phyloP scores from a whole-genome alignment of 2,888 invertebrate species.

The Falcaria lacertinaria region DNA sequence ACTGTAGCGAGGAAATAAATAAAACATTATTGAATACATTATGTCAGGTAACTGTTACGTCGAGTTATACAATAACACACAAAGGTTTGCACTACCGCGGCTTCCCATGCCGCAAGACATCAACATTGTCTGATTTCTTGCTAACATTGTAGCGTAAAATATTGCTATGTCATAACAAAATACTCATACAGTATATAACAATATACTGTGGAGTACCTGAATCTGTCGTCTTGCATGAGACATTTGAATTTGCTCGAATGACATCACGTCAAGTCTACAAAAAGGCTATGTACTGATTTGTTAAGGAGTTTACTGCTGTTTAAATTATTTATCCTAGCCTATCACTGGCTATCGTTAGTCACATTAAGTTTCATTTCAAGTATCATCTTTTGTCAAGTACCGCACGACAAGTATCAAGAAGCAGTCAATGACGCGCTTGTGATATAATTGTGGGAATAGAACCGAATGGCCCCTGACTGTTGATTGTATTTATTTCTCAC shows the following conservation, averaged over 20 bases:
- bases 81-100: constrained; percentile 57
- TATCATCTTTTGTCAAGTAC: background rate
- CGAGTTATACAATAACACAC: constrained; percentile 51
- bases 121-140: constrained; percentile 57
- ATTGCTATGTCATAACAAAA: constrained; percentile 11
- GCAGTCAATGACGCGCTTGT: background rate
- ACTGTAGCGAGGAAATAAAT: background rate
- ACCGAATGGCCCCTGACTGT: constrained; percentile 12
- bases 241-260: background rate
- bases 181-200: no score
- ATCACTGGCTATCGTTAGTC: no score
- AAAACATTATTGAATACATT: constrained; percentile 13
- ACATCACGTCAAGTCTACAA: background rate
- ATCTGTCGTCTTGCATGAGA: constrained; percentile 4
- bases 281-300: no score
- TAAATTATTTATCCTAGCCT: no score
- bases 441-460: constrained; percentile 8
- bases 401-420: background rate
- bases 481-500: constrained; percentile 52
- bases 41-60: constrained; percentile 39
- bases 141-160: constrained; percentile 5
- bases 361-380: no score
- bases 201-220: no score
- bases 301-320: no score
- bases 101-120: constrained; percentile 55